A percentile compares a stretch with the other conserved stretches of the same genome.
Conservation (phyloP, 2,888 invertebrate genomes). For the Ectropis crepuscularia region DNA sequence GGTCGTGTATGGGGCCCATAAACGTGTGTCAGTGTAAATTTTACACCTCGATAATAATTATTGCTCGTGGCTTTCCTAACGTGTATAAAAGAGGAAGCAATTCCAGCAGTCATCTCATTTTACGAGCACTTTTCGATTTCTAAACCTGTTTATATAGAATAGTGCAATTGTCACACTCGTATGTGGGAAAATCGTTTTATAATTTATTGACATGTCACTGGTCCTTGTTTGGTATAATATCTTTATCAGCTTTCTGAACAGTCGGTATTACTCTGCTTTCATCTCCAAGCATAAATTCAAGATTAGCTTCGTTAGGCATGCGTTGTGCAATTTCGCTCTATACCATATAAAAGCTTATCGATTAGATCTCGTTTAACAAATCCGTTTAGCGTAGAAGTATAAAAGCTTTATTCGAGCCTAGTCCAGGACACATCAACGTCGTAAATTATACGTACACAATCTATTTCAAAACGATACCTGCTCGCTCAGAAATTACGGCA, state of each 20-base stretch:
- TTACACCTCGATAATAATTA: constrained; percentile 77
- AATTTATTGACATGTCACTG: constrained; percentile 33
- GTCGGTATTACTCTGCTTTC: constrained; percentile 1
- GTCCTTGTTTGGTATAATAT: constrained; percentile 11
- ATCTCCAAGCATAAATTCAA: not conserved
- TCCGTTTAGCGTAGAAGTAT: constrained; percentile 19
- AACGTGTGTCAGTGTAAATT: constrained; percentile 73
- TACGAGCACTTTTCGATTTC: constrained; percentile 69
- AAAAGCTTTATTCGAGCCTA: constrained; percentile 28
- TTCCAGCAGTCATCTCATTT: constrained; percentile 68
- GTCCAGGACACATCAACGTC: constrained; percentile 41
- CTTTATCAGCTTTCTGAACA: constrained; percentile 12
- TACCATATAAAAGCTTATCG: constrained; percentile 8
- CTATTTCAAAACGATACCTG: constrained; percentile 53
- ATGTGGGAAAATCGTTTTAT: constrained; percentile 44
- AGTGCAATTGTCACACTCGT: constrained; percentile 54
- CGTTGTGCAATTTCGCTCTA: not conserved
- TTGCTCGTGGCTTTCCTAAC: constrained; percentile 56
- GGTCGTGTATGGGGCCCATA: constrained; percentile 55
- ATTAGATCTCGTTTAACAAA: constrained; percentile 14
- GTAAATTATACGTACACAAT: constrained; percentile 50
- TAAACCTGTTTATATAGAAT: constrained; percentile 64
- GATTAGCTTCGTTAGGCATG: constrained; percentile 1
- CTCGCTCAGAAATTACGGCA: constrained; percentile 59
- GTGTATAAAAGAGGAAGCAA: constrained; percentile 68